phyloP scores from a whole-genome alignment of 2,888 invertebrate species.

The Pardosa pseudoannulata region DNA sequence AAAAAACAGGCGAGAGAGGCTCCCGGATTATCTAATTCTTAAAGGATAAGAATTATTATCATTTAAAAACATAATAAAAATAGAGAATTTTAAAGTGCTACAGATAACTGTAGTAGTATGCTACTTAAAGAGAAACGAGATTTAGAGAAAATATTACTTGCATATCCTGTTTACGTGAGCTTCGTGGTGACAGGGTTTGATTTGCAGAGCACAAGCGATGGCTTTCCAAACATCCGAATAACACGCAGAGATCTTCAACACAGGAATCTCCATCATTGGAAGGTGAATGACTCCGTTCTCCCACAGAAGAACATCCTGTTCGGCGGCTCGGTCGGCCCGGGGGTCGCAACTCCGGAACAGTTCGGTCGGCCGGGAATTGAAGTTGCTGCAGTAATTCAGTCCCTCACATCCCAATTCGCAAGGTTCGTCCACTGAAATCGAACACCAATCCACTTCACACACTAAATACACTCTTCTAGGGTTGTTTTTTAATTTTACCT shows the following conservation, averaged over 20 bases:
- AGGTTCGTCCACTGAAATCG: slow-evolving; percentile 83
- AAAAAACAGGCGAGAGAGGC: too few species aligned
- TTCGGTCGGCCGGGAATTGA: slow-evolving; percentile 91
- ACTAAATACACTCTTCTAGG: too few species aligned
- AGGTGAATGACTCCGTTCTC: slow-evolving; percentile 82
- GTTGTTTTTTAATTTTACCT: too few species aligned
- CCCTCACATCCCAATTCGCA: slow-evolving; percentile 93
- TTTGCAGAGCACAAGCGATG: slow-evolving; percentile 90
- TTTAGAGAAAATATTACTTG: slow-evolving; percentile 69
- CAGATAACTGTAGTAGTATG: too few species aligned
- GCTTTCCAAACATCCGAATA: slow-evolving; percentile 90
- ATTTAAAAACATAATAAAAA: too few species aligned
- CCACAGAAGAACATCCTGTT: slow-evolving; percentile 86
- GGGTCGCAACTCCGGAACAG: slow-evolving; percentile 89
- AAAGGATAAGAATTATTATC: too few species aligned
- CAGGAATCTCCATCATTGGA: slow-evolving; percentile 82
- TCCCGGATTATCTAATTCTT: too few species aligned
- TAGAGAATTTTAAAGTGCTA: too few species aligned
- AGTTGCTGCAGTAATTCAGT: slow-evolving; percentile 90
- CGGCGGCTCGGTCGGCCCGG: slow-evolving; percentile 88
- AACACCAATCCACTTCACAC: too few species aligned
- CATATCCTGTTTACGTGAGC: slow-evolving; percentile 88
- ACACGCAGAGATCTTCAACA: slow-evolving; percentile 87
- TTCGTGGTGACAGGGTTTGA: slow-evolving; percentile 89
- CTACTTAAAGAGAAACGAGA: too few species aligned